These are phyloP conservation scores for Cladopsammia gracilis DNA, from an alignment of 64 coral and sea anemone genomes.

Conservation along the genomic window DNA sequence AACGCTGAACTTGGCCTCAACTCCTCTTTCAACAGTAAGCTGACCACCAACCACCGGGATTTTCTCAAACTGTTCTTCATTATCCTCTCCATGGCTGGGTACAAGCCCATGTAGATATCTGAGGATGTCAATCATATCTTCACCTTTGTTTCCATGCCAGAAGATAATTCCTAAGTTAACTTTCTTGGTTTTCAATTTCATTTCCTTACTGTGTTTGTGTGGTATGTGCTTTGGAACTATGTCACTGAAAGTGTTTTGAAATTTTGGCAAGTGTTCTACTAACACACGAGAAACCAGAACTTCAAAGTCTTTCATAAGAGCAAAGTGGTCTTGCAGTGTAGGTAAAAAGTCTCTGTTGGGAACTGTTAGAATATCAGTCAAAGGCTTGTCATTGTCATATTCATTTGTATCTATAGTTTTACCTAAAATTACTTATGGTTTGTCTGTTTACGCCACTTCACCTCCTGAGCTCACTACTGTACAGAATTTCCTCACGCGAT, in stretches of 20 bases:
- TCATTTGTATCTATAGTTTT: too few relatives aligned
- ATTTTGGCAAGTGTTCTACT: background rate
- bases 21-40: conserved; percentile 66
- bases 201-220: conserved; percentile 11
- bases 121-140: conserved; percentile 56
- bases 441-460: too few relatives aligned
- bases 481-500: too few relatives aligned
- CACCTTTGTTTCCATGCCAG: conserved; percentile 17
- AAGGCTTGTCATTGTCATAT: background rate
- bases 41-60: conserved; percentile 77
- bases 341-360: background rate
- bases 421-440: too few relatives aligned
- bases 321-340: background rate
- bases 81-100: background rate
- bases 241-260: background rate
- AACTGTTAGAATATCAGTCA: conserved; percentile 9
- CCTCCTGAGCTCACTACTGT: too few relatives aligned
- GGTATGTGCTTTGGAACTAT: conserved; percentile 9
- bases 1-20: conserved; percentile 32
- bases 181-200: conserved; percentile 9
- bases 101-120: conserved; percentile 25
- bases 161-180: conserved; percentile 31
- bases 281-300: conserved; percentile 18
- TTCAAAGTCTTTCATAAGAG: conserved; percentile 10
- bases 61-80: background rate